Evolutionary conservation across 2,113 vertebrate species (phyloP).

Genomic region (Dasyornis broadbenti): DNA sequence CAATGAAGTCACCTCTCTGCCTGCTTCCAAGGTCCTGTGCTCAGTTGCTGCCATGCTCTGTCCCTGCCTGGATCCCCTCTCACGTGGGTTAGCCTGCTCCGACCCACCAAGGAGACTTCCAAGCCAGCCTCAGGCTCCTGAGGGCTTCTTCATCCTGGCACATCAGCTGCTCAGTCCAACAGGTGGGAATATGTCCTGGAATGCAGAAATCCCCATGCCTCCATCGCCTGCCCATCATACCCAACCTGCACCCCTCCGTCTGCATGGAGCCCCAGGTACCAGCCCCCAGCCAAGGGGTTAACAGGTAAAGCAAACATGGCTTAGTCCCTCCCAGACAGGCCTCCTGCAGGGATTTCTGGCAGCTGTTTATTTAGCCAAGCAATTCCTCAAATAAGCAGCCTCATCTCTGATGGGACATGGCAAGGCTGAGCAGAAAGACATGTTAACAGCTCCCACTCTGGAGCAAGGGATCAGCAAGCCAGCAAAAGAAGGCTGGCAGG

Average conservation of each 20-base stretch:
- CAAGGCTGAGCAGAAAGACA: not conserved
- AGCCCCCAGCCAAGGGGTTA: not conserved
- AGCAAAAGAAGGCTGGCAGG: not conserved
- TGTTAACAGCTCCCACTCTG: not conserved
- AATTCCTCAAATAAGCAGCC: slow-evolving; percentile 6
- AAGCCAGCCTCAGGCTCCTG: not conserved
- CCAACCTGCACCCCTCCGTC: not conserved
- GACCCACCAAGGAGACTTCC: not conserved
- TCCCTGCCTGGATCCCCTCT: not conserved
- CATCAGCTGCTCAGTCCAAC: not conserved
- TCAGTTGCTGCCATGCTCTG: not conserved
- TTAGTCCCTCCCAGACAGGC: not conserved
- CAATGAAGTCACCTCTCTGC: not conserved
- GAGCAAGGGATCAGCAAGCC: not conserved
- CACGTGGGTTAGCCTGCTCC: accelerated
- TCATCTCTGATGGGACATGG: slow-evolving; percentile 10
- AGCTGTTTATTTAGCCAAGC: slow-evolving; percentile 25
- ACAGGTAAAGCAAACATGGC: not conserved
- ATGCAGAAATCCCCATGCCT: not conserved
- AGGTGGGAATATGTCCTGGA: not conserved
- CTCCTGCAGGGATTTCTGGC: slow-evolving; percentile 2
- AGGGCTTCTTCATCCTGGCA: not conserved
- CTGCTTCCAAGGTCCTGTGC: not conserved
- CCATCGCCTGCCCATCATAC: not conserved
- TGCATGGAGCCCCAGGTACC: accelerated